Percentiles rank a stretch among this genome's conserved stretches.
These are phyloP conservation scores for Periplaneta americana DNA, from an alignment of 1,140 invertebrate species.

Conservation along the genomic window DNA sequence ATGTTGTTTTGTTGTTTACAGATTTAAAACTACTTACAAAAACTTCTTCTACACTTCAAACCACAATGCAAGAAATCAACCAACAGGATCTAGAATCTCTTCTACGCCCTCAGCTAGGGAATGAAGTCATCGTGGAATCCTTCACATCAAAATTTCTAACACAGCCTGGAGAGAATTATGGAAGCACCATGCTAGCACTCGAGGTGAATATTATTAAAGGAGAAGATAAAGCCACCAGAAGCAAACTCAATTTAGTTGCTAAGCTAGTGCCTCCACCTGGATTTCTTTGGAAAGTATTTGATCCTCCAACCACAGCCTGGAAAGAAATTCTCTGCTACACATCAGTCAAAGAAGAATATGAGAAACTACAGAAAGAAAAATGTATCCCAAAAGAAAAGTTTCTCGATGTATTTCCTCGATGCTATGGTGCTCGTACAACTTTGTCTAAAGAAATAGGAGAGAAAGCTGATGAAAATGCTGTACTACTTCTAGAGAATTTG, in stretches of 20 bases:
- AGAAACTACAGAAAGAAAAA: conserved; percentile 4
- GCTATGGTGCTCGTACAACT: conserved; percentile 2
- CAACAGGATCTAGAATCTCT: background rate
- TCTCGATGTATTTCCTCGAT: background rate
- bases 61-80: background rate
- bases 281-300: background rate
- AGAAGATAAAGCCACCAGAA: background rate
- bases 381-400: background rate
- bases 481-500: conserved; percentile 8
- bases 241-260: background rate
- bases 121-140: background rate
- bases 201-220: background rate
- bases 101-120: background rate
- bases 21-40: background rate
- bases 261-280: background rate
- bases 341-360: background rate
- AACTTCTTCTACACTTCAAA: background rate
- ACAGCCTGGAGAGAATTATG: conserved; percentile 11
- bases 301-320: background rate
- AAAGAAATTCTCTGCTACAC: conserved; percentile 9
- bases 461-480: conserved; percentile 3
- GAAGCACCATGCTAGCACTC: conserved; percentile 6
- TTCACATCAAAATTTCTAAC: background rate
- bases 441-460: background rate
- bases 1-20: background rate